Base-by-base conservation (phyloP, 2,888 invertebrate species). In the Tetranychus piercei region DNA sequence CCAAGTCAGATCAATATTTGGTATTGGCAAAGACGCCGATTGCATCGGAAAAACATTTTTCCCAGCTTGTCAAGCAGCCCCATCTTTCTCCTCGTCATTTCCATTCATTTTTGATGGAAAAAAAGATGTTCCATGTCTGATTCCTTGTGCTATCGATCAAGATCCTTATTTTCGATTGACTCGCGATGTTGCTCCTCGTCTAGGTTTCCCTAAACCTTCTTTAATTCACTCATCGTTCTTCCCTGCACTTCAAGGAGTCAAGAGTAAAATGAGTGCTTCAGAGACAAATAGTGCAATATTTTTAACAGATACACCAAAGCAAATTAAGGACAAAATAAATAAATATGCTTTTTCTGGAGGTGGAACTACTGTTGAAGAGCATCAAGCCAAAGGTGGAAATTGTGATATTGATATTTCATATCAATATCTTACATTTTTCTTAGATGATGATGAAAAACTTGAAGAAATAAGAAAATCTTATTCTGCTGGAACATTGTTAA, bases 111-210 rank as follows among this genome's bases (percentile, higher is more conserved):
- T 97, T 82, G 88, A 87, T 1, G 85, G 87, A 73, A 87, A 88
- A 80, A 88, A 89, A 80, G 87, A 89, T 79, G 85, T 94, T 72
- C 88, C 88, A 5, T 90, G 90, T 80, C 85, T 94, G 4, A 94
- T 99, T 78, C 99, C 99, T 0, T 99, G 99, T 84, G 99, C 95
- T 9, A 99, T 99, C 78, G 99, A 99, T 34, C 80, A 87, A 86
- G 99, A 99, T 85, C 99, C 99, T 0, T 99, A 97, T 84, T 99
- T 99, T 84, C 87, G 99, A 55, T 95, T 99, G 96, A 90, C 94
- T 0, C 87, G 99, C 74, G 99, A 99, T 84, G 95, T 96, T n/a
- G 94, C 96, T 0, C 94, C 96, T 0, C 87, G 90, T 15, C 84
- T 99, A 18, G 90, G 92, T 79, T 86, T 88, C 83, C 88, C 88